phyloP scores from a whole-genome alignment of 2,797 vertebrate genomes.

The Sebastes dallii region DNA sequence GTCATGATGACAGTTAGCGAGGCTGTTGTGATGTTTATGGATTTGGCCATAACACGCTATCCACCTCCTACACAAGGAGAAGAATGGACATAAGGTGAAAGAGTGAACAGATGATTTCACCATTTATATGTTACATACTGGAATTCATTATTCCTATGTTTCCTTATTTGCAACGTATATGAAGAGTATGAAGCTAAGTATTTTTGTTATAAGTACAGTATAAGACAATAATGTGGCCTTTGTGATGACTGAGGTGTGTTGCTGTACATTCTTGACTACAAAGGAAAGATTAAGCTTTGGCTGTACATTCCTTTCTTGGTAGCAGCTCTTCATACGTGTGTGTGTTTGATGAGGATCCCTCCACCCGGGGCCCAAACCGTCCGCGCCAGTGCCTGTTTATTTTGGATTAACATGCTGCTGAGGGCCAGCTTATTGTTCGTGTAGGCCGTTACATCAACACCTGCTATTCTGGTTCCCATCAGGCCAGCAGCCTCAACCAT shows the following conservation, averaged over 20 bases:
- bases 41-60: slow-evolving; percentile 3
- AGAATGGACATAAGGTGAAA: background rate
- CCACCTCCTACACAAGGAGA: slow-evolving; percentile 31
- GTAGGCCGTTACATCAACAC: slow-evolving; percentile 69
- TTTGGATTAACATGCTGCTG: slow-evolving; percentile 81
- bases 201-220: background rate
- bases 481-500: slow-evolving; percentile 53
- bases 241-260: slow-evolving; percentile 20
- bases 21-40: slow-evolving; percentile 50
- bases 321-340: slow-evolving; percentile 12
- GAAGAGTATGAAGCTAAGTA: background rate
- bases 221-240: background rate
- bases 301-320: slow-evolving; percentile 45
- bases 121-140: background rate
- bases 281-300: slow-evolving; percentile 38
- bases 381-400: slow-evolving; percentile 57
- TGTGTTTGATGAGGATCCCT: slow-evolving; percentile 50
- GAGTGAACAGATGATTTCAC: background rate
- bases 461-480: slow-evolving; percentile 75
- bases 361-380: slow-evolving; percentile 17
- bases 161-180: background rate
- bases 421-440: slow-evolving; percentile 71
- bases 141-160: background rate
- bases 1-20: slow-evolving; percentile 47
- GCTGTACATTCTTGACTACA: slow-evolving; percentile 43